Percentiles rank a stretch among this genome's conserved stretches.
Evolutionary conservation across 1,140 invertebrate genomes (phyloP).

Genomic region (Mactra quadrangularis): DNA sequence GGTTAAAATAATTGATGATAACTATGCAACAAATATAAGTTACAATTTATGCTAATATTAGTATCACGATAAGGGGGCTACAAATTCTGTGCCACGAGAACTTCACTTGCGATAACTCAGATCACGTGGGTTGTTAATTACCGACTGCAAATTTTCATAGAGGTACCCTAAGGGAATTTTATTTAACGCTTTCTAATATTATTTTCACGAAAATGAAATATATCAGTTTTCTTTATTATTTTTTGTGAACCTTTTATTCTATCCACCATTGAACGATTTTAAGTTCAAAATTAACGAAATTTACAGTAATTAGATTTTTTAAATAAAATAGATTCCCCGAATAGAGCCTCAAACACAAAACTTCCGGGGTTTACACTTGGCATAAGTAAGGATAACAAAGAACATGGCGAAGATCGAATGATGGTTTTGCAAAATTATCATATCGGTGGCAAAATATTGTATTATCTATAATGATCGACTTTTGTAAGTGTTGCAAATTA

Average conservation of each 20-base stretch:
- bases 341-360: background rate
- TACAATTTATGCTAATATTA: slow-evolving; percentile 36
- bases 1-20: slow-evolving; percentile 1
- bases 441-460: background rate
- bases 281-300: too few species aligned
- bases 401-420: background rate
- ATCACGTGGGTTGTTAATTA: slow-evolving; percentile 40
- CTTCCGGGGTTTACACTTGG: slow-evolving; percentile 13
- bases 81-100: slow-evolving; percentile 43
- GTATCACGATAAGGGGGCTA: slow-evolving; percentile 46
- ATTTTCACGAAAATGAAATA: too few species aligned
- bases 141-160: slow-evolving; percentile 33
- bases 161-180: background rate
- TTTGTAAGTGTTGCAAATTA: slow-evolving; percentile 6
- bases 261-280: too few species aligned
- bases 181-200: background rate
- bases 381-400: slow-evolving; percentile 33
- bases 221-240: too few species aligned
- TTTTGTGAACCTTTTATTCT: too few species aligned
- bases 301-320: too few species aligned
- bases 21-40: slow-evolving; percentile 27
- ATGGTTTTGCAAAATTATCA: slow-evolving; percentile 27
- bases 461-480: background rate
- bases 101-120: slow-evolving; percentile 18
- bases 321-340: background rate